These are phyloP conservation scores for Melitaea cinxia DNA, from an alignment of 1,140 invertebrate species.

Conservation along the genomic window DNA sequence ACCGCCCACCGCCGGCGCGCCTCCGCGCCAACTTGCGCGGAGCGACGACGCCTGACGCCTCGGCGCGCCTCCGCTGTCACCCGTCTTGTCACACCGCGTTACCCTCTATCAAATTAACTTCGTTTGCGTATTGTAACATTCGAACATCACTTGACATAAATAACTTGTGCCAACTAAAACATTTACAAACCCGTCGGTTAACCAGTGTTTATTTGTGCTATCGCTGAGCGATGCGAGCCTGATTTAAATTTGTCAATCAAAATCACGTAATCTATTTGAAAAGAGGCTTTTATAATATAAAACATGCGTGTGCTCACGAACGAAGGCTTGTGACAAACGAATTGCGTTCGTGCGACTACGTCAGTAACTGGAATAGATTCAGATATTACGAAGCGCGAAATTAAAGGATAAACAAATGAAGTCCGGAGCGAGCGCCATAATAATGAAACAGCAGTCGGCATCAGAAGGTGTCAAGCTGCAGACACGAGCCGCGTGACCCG, in stretches of 20 bases:
- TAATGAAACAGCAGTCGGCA: slow-evolving; percentile 75
- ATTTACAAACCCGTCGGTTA: slow-evolving; percentile 32
- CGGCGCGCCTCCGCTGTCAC: slow-evolving; percentile 37
- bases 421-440: slow-evolving; percentile 67
- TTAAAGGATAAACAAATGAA: slow-evolving; percentile 81
- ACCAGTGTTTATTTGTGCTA: slow-evolving; percentile 28
- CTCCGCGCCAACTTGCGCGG: slow-evolving; percentile 25
- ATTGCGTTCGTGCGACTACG: slow-evolving; percentile 64
- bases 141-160: slow-evolving; percentile 52
- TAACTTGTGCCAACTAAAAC: slow-evolving; percentile 47
- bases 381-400: slow-evolving; percentile 68
- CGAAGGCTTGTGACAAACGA: slow-evolving; percentile 63
- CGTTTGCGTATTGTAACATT: slow-evolving; percentile 64
- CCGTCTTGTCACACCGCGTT: slow-evolving; percentile 47
- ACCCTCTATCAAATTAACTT: slow-evolving; percentile 68
- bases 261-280: slow-evolving; percentile 14
- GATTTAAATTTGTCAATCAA: slow-evolving; percentile 5
- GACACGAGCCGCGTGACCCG: slow-evolving; percentile 72
- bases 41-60: slow-evolving; percentile 20
- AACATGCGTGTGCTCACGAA: slow-evolving; percentile 44
- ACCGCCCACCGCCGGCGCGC: slow-evolving; percentile 33
- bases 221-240: background rate
- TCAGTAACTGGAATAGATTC: slow-evolving; percentile 78
- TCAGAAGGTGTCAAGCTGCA: slow-evolving; percentile 71
- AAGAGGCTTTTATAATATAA: slow-evolving; percentile 21